These are phyloP conservation scores for Ahaetulla prasina DNA, from an alignment of 2,113 vertebrate genomes.

Conservation along the genomic window DNA sequence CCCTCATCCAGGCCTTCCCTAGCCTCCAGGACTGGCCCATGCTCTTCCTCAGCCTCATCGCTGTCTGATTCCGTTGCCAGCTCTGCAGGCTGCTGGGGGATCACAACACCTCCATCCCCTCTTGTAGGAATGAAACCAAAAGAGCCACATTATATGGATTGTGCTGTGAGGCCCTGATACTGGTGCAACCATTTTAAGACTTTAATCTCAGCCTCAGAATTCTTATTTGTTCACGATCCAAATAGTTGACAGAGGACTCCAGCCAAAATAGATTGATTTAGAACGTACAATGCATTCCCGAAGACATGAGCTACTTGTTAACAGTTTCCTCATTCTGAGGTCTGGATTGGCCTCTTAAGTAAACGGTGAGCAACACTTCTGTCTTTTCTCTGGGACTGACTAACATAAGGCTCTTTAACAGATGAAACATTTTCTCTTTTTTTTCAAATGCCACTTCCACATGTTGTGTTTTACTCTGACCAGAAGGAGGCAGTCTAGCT, in stretches of 20 bases:
- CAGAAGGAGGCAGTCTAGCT: background rate
- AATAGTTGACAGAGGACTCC: background rate
- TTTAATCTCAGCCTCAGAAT: background rate
- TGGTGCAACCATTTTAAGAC: background rate
- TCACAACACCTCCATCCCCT: background rate
- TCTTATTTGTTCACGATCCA: background rate
- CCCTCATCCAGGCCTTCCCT: too few species aligned
- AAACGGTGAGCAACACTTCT: background rate
- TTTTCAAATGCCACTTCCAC: background rate
- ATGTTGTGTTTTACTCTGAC: background rate
- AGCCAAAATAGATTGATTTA: background rate
- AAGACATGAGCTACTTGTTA: background rate
- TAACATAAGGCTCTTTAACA: background rate
- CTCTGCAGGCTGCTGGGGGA: too few species aligned
- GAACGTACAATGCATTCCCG: background rate
- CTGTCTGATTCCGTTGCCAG: too few species aligned
- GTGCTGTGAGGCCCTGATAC: background rate
- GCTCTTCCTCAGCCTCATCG: too few species aligned
- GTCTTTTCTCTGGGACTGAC: background rate
- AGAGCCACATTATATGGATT: background rate
- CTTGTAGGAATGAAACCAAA: background rate
- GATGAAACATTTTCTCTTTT: background rate
- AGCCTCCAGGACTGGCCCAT: too few species aligned
- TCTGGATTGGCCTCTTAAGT: background rate
- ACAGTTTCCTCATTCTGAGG: background rate